Conservation (phyloP, 2,888 invertebrate genomes). For the Teinopalpus imperialis region DNA sequence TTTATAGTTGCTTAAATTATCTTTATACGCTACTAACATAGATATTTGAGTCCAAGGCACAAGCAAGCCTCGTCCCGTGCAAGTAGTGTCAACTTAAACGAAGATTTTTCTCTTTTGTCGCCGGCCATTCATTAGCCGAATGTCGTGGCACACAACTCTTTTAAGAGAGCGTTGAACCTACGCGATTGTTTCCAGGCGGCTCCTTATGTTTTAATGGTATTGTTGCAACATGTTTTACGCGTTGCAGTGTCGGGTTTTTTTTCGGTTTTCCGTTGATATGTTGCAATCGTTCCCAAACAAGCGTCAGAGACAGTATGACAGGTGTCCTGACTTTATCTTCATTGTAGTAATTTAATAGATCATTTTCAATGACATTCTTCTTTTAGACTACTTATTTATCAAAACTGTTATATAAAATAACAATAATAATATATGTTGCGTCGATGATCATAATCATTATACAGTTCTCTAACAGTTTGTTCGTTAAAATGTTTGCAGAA, state of each 20-base stretch:
- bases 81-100: constrained; percentile 28
- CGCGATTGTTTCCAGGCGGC: constrained; percentile 58
- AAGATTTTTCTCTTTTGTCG: constrained; percentile 65
- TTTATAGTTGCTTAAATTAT: no score
- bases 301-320: background rate
- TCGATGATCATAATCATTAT: background rate
- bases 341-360: background rate
- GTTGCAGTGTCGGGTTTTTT: constrained; percentile 52
- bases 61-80: background rate
- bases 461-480: background rate
- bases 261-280: constrained; percentile 46
- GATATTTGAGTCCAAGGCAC: background rate
- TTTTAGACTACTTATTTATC: constrained; percentile 2
- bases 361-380: background rate
- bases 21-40: background rate
- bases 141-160: constrained; percentile 62
- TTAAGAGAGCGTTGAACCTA: constrained; percentile 66
- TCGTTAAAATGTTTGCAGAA: no score
- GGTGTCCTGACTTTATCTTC: background rate
- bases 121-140: constrained; percentile 75
- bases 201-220: constrained; percentile 30
- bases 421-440: background rate
- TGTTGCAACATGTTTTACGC: constrained; percentile 68
- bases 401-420: background rate
- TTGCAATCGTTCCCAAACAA: constrained; percentile 35